A percentile compares a stretch with the other conserved stretches of the same genome.
Evolutionary conservation across 2,113 vertebrate species (phyloP).

Genomic region (Xiphias gladius): DNA sequence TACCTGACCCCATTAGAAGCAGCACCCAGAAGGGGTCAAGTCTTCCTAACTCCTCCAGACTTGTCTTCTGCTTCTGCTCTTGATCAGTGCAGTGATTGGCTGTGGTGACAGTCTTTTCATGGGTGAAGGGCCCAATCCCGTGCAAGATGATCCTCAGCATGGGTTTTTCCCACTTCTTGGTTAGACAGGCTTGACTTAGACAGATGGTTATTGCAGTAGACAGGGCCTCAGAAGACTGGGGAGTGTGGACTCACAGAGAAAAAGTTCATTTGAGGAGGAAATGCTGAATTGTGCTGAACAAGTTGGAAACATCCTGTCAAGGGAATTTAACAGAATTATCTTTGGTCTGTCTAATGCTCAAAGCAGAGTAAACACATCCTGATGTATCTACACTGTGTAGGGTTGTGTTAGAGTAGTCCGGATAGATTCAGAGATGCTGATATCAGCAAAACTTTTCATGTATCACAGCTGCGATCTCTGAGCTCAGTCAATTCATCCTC

Average conservation of each 20-base stretch:
- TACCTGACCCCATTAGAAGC: constrained; percentile 74
- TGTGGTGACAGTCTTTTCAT: constrained; percentile 46
- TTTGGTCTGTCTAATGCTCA: constrained; percentile 19
- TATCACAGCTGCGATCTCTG: constrained; percentile 21
- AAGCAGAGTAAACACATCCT: constrained; percentile 8
- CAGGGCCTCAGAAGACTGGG: constrained; percentile 59
- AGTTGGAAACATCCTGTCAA: constrained; percentile 67
- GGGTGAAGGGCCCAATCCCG: constrained; percentile 35
- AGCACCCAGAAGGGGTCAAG: constrained; percentile 41
- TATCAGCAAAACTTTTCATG: constrained; percentile 31
- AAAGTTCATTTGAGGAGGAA: constrained; percentile 26
- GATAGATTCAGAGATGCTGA: constrained; percentile 14
- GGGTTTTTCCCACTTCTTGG: constrained; percentile 43
- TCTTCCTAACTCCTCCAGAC: constrained; percentile 47
- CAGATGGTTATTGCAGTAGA: constrained; percentile 74
- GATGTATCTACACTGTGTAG: not conserved
- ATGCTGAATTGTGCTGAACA: constrained; percentile 59
- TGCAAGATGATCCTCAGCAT: constrained; percentile 31
- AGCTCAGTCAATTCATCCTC: constrained; percentile 52
- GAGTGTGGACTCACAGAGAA: constrained; percentile 44
- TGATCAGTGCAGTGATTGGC: constrained; percentile 53
- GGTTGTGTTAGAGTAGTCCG: not conserved
- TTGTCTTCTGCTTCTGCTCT: constrained; percentile 45
- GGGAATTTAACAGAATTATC: constrained; percentile 45
- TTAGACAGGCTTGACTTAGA: constrained; percentile 51